Evolutionary conservation across 1,140 invertebrate species (phyloP).

Genomic region (Matsumurasca onukii): DNA sequence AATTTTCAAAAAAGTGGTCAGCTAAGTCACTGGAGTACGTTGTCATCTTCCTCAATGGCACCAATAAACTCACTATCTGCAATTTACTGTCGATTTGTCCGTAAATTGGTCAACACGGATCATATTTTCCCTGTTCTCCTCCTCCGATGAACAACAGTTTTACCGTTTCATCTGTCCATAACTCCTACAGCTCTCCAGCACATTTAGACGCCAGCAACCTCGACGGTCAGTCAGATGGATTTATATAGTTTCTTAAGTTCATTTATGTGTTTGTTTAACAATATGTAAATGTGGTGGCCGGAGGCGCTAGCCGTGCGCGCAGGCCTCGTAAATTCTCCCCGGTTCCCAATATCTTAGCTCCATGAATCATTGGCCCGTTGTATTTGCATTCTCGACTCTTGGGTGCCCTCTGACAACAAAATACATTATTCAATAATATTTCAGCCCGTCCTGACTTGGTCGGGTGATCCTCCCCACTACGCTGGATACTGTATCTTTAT

Average conservation of each 20-base stretch:
- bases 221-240: too few relatives aligned
- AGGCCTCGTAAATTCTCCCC: background rate
- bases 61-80: too few relatives aligned
- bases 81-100: too few relatives aligned
- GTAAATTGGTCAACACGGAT: too few relatives aligned
- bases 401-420: background rate
- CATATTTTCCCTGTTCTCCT: too few relatives aligned
- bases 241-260: conserved; percentile 30
- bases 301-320: background rate
- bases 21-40: too few relatives aligned
- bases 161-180: too few relatives aligned
- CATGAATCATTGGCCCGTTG: conserved; percentile 27
- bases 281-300: conserved; percentile 22
- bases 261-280: conserved; percentile 32
- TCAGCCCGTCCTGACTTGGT: conserved; percentile 23
- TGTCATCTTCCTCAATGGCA: too few relatives aligned
- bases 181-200: too few relatives aligned
- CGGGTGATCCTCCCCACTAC: conserved; percentile 13
- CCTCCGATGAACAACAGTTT: too few relatives aligned
- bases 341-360: conserved; percentile 22
- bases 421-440: conserved; percentile 30
- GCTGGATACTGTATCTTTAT: conserved; percentile 26
- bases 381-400: conserved; percentile 21
- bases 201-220: too few relatives aligned
- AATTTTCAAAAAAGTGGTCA: too few relatives aligned